Evolutionary conservation across 2,888 invertebrate genomes (phyloP).

Genomic region (Nemotelus nigrinus): DNA sequence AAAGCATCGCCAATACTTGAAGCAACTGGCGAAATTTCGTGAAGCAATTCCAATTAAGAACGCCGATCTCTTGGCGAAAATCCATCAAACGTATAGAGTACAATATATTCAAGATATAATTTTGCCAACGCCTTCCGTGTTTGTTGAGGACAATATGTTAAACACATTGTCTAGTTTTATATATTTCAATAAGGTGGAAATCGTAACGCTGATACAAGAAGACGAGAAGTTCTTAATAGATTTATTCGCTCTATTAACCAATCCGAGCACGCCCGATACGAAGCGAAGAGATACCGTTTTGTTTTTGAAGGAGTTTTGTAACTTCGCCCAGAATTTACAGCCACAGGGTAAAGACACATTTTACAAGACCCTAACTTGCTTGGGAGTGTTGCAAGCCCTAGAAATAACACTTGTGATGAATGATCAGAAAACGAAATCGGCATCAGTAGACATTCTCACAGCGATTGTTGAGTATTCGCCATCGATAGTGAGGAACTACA

Average conservation of each 20-base stretch:
- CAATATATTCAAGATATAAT: slow-evolving; percentile 99
- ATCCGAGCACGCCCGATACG: slow-evolving; percentile 83
- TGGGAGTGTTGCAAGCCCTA: slow-evolving; percentile 88
- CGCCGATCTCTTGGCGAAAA: slow-evolving; percentile 93
- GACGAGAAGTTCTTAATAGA: slow-evolving; percentile 97
- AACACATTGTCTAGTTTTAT: slow-evolving; percentile 98
- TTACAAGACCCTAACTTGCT: slow-evolving; percentile 91
- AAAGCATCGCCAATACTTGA: slow-evolving; percentile 95
- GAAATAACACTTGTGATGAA: slow-evolving; percentile 92
- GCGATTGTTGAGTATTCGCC: slow-evolving; percentile 99
- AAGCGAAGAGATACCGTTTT: slow-evolving; percentile 93
- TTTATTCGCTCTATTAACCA: slow-evolving; percentile 91
- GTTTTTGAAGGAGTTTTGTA: slow-evolving; percentile 99
- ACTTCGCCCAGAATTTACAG: slow-evolving; percentile 98
- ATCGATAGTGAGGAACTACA: slow-evolving; percentile 95
- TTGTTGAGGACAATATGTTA: slow-evolving; percentile 99
- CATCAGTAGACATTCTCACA: slow-evolving; percentile 97
- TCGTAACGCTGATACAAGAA: slow-evolving; percentile 96
- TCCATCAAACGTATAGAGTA: slow-evolving; percentile 99
- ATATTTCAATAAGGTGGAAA: slow-evolving; percentile 99
- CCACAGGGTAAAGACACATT: slow-evolving; percentile 97
- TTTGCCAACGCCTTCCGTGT: slow-evolving; percentile 97
- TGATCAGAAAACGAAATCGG: slow-evolving; percentile 93
- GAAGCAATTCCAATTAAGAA: slow-evolving; percentile 96
- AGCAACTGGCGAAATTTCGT: slow-evolving; percentile 89